Evolutionary conservation across 2,888 invertebrate genomes (phyloP), one percentile per base, ranked within the genome.

Genomic region (Drosophila tripunctata): DNA sequence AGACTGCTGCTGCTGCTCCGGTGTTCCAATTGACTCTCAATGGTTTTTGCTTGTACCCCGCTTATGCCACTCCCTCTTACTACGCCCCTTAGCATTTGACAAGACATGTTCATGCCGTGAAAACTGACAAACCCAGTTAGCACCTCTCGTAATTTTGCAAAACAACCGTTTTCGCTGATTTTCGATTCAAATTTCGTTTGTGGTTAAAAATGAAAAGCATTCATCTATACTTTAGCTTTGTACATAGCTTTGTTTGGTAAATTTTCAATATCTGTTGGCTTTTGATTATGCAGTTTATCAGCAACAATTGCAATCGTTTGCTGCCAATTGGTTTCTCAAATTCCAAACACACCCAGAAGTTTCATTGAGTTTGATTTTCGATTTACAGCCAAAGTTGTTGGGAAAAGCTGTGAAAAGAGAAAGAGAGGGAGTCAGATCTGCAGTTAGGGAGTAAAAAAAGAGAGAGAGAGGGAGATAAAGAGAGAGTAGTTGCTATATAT

Each of bases 91-190:
- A 36, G 15, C 33, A n/a, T 17, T 21, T 4, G 35, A 33, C 30
- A 62, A 58, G 65, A 76, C 44, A 30, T 56, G 69, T 62, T 38
- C 41, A 55, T 54, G 45, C 43, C 57, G 56, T 71, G 57, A 45
- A 70, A 69, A 69, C 33, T 38, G 43, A 30, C 57, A 63, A 71
- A 64, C 62, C 51, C 73, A 69, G 60, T 81, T 72, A 75, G 65
- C 75, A 72, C 78, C 72, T 72, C 40, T 40, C 61, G 45, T 68
- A 72, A 68, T 50, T 67, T 43, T 8, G 38, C 36, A 40, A 24
- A 36, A 57, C 45, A 27, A 57, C n/a, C n/a, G n/a, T 52, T 44
- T 38, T 35, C 47, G 43, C 52, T 40, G 38, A 27, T 33, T 71
- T 19, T 21, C 10, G 21, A 21, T 22, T 60, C 40, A 55, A 40